These are phyloP conservation scores for Frankliniella intonsa DNA, from an alignment of 2,888 invertebrate species.

Conservation along the genomic window DNA sequence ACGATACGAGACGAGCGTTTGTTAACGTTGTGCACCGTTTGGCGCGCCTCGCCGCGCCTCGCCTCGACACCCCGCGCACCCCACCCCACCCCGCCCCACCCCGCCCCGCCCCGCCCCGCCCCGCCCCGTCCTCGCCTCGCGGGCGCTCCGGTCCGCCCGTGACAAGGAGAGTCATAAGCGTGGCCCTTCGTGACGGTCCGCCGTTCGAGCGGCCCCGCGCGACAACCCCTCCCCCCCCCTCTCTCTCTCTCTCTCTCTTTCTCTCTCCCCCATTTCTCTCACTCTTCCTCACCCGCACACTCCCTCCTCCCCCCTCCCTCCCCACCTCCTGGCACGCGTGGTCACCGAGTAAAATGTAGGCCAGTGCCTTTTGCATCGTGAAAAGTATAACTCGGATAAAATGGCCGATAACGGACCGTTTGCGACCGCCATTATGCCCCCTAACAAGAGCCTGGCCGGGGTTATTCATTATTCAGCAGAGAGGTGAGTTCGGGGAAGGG, in stretches of 20 bases:
- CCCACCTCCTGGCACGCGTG: not conserved
- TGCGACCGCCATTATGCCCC: not conserved
- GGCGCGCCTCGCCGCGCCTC: no score
- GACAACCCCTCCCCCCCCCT: not conserved
- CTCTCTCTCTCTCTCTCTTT: not conserved
- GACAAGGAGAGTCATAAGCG: not conserved
- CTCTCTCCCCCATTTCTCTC: not conserved
- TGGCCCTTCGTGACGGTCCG: not conserved
- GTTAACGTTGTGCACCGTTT: no score
- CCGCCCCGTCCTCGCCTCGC: not conserved
- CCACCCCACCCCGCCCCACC: not conserved
- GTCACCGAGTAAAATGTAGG: not conserved
- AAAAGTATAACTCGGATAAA: constrained; percentile 21
- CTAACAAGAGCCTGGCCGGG: not conserved
- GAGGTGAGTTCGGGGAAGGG: no score
- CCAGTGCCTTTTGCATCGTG: constrained; percentile 14
- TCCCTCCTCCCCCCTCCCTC: not conserved
- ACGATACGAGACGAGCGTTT: no score
- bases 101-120: not conserved
- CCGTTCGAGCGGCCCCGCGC: not conserved
- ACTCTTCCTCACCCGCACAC: not conserved
- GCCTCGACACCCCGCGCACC: not conserved
- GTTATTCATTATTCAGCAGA: not conserved
- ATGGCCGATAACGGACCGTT: not conserved
- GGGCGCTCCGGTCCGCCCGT: not conserved